Conservation (phyloP, 37 sponge, comb jelly and placozoan genomes). For the Haliclona indistincta region DNA sequence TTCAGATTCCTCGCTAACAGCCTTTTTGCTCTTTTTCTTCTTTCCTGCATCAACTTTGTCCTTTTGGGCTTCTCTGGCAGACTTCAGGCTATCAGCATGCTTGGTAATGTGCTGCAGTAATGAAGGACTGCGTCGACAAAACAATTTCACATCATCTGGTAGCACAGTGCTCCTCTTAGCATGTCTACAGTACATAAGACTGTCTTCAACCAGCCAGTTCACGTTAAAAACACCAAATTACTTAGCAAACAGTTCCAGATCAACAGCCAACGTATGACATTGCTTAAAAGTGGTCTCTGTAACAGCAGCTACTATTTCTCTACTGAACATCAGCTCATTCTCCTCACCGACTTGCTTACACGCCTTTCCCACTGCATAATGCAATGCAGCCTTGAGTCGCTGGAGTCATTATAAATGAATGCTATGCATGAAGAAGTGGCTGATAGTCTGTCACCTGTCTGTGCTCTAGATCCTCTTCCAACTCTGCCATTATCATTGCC, state of each 20-base stretch:
- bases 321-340: constrained; percentile 23
- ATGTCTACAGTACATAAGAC: constrained; percentile 36
- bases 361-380: constrained; percentile 63
- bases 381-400: constrained; percentile 82
- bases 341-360: constrained; percentile 44
- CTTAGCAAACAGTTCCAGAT: constrained; percentile 75
- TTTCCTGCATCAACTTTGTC: neutral
- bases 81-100: constrained; percentile 22
- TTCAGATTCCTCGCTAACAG: neutral
- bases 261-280: constrained; percentile 36
- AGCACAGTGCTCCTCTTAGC: constrained; percentile 61
- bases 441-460: constrained; percentile 44
- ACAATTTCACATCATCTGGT: constrained; percentile 64
- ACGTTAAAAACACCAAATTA: neutral
- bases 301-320: constrained; percentile 57
- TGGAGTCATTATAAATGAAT: constrained; percentile 7
- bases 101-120: constrained; percentile 22
- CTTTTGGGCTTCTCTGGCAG: constrained; percentile 9
- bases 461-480: constrained; percentile 10
- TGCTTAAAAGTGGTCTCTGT: constrained; percentile 60
- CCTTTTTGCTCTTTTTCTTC: neutral
- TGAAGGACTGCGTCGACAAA: constrained; percentile 41
- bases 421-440: too few species aligned
- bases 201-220: neutral
- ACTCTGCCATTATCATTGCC: too few species aligned